phyloP scores from a whole-genome alignment of 2,888 invertebrate species.

The Lomographa bimaculata region DNA sequence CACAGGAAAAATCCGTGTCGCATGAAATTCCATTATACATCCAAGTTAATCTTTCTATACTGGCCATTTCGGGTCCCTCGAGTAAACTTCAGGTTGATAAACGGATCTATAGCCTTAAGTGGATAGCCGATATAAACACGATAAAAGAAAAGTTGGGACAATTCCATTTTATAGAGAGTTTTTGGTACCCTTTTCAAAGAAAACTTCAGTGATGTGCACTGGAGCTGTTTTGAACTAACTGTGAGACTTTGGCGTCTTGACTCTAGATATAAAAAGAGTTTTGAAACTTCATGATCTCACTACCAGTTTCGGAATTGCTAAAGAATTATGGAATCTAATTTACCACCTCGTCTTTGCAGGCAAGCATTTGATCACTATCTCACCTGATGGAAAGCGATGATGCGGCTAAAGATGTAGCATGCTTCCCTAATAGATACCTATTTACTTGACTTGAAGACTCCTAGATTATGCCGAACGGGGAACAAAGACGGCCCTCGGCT shows the following conservation, averaged over 20 bases:
- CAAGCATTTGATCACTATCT: too few species aligned
- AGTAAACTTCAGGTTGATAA: constrained; percentile 21
- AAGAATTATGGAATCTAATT: too few species aligned
- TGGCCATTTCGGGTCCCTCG: constrained; percentile 12
- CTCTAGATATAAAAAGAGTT: too few species aligned
- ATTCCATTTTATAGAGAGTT: constrained; percentile 40
- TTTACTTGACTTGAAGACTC: too few species aligned
- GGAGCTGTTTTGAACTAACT: constrained; percentile 44
- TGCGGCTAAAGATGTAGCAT: too few species aligned
- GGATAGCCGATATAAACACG: constrained; percentile 42
- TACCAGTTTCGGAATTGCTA: too few species aligned
- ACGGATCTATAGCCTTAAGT: constrained; percentile 33
- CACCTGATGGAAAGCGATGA: too few species aligned
- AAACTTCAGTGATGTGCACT: constrained; percentile 39
- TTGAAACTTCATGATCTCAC: too few species aligned
- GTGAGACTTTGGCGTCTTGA: constrained; percentile 40
- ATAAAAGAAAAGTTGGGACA: constrained; percentile 53
- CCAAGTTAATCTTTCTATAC: constrained; percentile 14
- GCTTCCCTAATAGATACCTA: too few species aligned
- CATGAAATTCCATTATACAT: constrained; percentile 9
- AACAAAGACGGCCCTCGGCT: too few species aligned
- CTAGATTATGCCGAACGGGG: too few species aligned
- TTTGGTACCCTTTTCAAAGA: constrained; percentile 42
- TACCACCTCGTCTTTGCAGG: too few species aligned
- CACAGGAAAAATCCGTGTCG: constrained; percentile 5